These are phyloP conservation scores for Lacerta bilineata DNA, from an alignment of 2,797 vertebrate genomes.

Conservation along the genomic window DNA sequence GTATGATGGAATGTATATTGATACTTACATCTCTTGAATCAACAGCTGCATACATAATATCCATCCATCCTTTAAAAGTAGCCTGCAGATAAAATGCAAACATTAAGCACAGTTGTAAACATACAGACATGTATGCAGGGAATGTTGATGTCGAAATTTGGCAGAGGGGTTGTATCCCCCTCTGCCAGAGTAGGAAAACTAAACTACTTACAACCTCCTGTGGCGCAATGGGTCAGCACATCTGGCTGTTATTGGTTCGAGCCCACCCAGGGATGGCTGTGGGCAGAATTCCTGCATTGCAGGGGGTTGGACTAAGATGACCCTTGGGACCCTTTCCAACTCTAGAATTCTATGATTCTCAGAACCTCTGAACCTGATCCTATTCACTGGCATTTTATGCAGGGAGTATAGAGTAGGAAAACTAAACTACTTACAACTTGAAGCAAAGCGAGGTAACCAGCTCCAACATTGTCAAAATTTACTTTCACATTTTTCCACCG, in stretches of 20 bases:
- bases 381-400: neutral
- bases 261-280: too few species aligned
- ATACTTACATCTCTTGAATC: conserved; percentile 95
- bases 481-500: conserved; percentile 92
- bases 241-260: too few species aligned
- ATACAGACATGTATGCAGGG: conserved; percentile 15
- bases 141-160: conserved; percentile 30
- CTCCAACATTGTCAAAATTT: conserved; percentile 96
- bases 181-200: too few species aligned
- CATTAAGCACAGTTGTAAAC: conserved; percentile 50
- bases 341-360: neutral
- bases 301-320: too few species aligned
- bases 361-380: neutral
- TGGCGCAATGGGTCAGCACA: too few species aligned
- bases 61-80: conserved; percentile 99
- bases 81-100: conserved; percentile 83
- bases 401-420: neutral
- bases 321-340: too few species aligned
- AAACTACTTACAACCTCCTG: neutral
- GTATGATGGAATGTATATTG: conserved; percentile 40
- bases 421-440: conserved; percentile 90
- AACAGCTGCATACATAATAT: conserved; percentile 99
- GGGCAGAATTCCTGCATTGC: too few species aligned
- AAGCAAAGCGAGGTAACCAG: conserved; percentile 94
- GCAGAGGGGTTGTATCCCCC: neutral